A percentile compares a stretch with the other conserved stretches of the same genome.
Evolutionary conservation across 2,113 vertebrate species (phyloP).

Genomic region (Nesogale talazaci): DNA sequence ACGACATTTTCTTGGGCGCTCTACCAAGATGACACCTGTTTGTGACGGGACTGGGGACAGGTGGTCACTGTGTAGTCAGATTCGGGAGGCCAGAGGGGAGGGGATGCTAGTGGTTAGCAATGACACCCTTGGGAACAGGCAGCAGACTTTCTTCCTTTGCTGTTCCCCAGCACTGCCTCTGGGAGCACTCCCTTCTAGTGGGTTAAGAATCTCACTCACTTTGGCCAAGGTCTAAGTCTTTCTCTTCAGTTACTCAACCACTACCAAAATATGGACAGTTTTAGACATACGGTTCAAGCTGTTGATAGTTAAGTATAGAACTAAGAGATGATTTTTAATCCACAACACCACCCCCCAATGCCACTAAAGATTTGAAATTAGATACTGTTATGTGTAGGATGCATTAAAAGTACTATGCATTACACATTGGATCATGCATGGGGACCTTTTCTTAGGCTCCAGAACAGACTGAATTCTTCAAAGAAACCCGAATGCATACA

Average conservation of each 20-base stretch:
- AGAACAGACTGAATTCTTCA: conserved; percentile 40
- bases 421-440: conserved; percentile 7
- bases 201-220: neutral
- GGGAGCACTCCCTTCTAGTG: too few species aligned
- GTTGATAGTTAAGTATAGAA: neutral
- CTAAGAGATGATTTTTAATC: neutral
- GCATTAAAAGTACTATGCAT: too few species aligned
- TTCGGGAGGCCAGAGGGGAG: conserved; percentile 47
- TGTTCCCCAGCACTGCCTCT: conserved; percentile 72
- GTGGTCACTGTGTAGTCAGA: conserved; percentile 43
- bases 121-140: conserved; percentile 49
- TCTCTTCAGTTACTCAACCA: conserved; percentile 22
- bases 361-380: neutral
- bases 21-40: conserved; percentile 79
- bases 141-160: conserved; percentile 69
- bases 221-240: neutral
- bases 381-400: neutral
- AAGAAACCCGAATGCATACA: conserved; percentile 33
- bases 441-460: conserved; percentile 48
- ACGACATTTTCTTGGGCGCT: conserved; percentile 62
- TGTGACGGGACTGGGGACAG: conserved; percentile 73
- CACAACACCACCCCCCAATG: neutral
- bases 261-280: neutral
- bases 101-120: conserved; percentile 41
- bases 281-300: fast-evolving